A percentile compares a stretch with the other conserved stretches of the same genome.
Evolutionary conservation across 1,140 invertebrate species (phyloP).

Genomic region (Calycopis cecrops): DNA sequence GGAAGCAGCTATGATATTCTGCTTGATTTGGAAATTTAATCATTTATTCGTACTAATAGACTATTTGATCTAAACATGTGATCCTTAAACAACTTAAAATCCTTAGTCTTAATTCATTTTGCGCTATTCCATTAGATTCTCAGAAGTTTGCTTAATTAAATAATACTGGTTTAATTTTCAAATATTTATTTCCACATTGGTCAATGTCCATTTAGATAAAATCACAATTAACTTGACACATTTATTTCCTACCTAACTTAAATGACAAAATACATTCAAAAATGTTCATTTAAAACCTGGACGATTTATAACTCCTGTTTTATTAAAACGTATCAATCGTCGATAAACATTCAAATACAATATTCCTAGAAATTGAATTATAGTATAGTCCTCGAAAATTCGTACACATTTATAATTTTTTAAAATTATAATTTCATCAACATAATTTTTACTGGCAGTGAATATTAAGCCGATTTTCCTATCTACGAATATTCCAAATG

Average conservation of each 20-base stretch:
- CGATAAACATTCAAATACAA: constrained; percentile 19
- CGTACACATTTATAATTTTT: constrained; percentile 44
- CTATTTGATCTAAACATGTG: no score
- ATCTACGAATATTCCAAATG: constrained; percentile 46
- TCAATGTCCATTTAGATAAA: constrained; percentile 51
- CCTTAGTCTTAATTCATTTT: constrained; percentile 25
- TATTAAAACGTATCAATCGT: constrained; percentile 14
- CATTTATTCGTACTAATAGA: no score
- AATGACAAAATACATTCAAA: constrained; percentile 14
- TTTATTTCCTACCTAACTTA: constrained; percentile 39
- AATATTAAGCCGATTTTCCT: constrained; percentile 54
- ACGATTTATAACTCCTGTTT: constrained; percentile 15
- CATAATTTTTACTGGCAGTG: constrained; percentile 51
- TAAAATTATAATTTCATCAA: constrained; percentile 26
- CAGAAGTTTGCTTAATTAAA: constrained; percentile 5
- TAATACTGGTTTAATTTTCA: constrained; percentile 41
- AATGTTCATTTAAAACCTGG: constrained; percentile 15
- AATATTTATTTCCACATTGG: constrained; percentile 73
- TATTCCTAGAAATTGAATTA: constrained; percentile 18
- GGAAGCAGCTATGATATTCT: not conserved
- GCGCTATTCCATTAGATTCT: constrained; percentile 12
- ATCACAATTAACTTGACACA: constrained; percentile 52
- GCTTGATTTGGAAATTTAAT: no score
- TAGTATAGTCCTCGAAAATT: constrained; percentile 69
- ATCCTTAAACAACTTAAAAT: not conserved